Evolutionary conservation across 2,113 vertebrate genomes (phyloP).

Genomic region (Pipra filicauda): DNA sequence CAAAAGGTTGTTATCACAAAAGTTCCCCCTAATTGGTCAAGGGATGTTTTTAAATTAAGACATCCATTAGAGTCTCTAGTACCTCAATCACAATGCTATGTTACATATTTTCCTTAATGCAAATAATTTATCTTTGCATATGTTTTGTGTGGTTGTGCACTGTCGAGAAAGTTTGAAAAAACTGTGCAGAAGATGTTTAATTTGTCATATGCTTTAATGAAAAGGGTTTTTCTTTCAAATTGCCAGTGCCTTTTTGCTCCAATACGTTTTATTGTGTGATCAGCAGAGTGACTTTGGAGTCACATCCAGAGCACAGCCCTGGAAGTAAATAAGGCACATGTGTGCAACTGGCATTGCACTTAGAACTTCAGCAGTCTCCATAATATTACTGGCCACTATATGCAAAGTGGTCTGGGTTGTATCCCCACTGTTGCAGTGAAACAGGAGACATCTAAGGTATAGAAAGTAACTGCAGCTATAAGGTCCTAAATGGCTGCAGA

Average conservation of each 20-base stretch:
- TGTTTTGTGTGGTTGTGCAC: background rate
- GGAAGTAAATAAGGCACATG: background rate
- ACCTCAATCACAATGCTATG: background rate
- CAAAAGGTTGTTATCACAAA: background rate
- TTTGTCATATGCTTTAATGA: background rate
- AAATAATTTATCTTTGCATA: background rate
- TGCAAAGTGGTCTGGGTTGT: background rate
- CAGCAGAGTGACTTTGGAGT: background rate
- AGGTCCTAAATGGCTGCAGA: background rate
- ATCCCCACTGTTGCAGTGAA: background rate
- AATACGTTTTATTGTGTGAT: background rate
- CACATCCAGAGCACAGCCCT: background rate
- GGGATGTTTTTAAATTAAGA: background rate
- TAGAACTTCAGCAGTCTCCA: accelerated
- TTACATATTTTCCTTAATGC: background rate
- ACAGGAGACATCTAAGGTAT: background rate
- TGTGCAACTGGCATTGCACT: background rate
- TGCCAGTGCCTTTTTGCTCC: background rate
- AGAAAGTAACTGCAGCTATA: background rate
- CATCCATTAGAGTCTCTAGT: background rate
- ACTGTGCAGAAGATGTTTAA: background rate
- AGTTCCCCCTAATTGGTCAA: background rate
- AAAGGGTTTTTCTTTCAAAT: accelerated
- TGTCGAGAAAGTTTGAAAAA: background rate
- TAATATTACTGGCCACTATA: background rate